These are phyloP conservation scores for Salticus scenicus DNA, from an alignment of 2,888 invertebrate genomes.

Conservation along the genomic window DNA sequence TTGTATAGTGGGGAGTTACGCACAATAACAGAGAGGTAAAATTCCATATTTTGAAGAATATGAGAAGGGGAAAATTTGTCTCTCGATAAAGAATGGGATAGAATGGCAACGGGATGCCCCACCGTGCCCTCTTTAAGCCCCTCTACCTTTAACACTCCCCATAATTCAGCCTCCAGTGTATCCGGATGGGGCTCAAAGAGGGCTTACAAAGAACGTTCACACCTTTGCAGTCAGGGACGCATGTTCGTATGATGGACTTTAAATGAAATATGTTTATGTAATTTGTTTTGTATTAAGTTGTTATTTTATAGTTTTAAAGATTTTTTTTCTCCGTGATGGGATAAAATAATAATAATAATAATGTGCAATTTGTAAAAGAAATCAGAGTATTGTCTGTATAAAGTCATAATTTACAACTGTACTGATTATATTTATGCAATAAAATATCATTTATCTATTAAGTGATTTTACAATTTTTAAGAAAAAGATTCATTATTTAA, in stretches of 20 bases:
- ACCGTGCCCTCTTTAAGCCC: neutral
- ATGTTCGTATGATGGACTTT: neutral
- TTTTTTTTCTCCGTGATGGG: neutral
- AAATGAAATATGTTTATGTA: neutral
- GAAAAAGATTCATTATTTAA: no score
- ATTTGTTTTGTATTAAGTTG: no score
- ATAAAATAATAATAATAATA: no score
- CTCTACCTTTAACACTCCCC: neutral
- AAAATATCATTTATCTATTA: no score
- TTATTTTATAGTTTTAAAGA: neutral
- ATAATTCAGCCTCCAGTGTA: neutral
- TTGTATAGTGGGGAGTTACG: neutral
- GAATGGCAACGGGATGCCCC: conserved; percentile 15
- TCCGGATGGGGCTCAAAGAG: conserved; percentile 8
- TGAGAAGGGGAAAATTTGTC: conserved; percentile 14
- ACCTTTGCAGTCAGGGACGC: neutral
- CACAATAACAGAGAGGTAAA: neutral
- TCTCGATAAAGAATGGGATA: conserved; percentile 20
- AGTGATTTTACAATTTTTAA: no score
- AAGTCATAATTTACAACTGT: no score
- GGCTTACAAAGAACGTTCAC: neutral
- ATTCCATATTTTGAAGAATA: conserved; percentile 17
- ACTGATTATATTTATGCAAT: no score
- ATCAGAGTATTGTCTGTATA: no score
- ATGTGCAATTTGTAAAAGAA: no score